phyloP scores from a whole-genome alignment of 2,113 vertebrate species.

The Sula dactylatra region DNA sequence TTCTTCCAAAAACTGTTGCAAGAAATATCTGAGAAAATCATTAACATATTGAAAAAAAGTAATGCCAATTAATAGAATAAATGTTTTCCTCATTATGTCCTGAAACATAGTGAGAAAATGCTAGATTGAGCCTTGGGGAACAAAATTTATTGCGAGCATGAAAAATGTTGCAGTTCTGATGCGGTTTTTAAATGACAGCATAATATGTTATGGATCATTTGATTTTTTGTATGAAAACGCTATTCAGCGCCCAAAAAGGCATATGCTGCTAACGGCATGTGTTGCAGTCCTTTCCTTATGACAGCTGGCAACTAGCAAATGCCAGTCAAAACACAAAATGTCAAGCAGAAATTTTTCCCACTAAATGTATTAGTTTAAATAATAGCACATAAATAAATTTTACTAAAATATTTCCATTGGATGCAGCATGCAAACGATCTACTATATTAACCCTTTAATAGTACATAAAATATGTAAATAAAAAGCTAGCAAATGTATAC shows the following conservation, averaged over 20 bases:
- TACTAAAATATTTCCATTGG: neutral
- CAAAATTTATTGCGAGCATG: constrained; percentile 70
- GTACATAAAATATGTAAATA: neutral
- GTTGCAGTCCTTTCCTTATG: constrained; percentile 71
- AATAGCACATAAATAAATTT: constrained; percentile 47
- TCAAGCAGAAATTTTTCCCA: constrained; percentile 69
- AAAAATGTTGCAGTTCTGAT: constrained; percentile 75
- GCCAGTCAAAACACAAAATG: constrained; percentile 82
- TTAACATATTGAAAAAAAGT: constrained; percentile 22
- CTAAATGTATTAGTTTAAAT: constrained; percentile 68
- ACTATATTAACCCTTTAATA: neutral
- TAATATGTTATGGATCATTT: constrained; percentile 93
- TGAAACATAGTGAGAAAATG: constrained; percentile 71
- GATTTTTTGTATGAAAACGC: constrained; percentile 75
- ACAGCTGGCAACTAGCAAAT: constrained; percentile 83
- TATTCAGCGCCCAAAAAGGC: constrained; percentile 76
- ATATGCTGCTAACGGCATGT: constrained; percentile 73
- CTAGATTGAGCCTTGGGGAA: constrained; percentile 75
- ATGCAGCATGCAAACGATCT: neutral
- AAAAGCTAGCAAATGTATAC: neutral
- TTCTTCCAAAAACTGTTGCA: neutral
- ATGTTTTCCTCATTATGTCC: constrained; percentile 55
- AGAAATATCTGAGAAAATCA: neutral
- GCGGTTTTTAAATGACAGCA: constrained; percentile 84
- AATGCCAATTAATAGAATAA: constrained; percentile 69